Evolutionary conservation across 2,797 vertebrate genomes (phyloP), one percentile per base, ranked within the genome.

Genomic region (Amniataba percoides): DNA sequence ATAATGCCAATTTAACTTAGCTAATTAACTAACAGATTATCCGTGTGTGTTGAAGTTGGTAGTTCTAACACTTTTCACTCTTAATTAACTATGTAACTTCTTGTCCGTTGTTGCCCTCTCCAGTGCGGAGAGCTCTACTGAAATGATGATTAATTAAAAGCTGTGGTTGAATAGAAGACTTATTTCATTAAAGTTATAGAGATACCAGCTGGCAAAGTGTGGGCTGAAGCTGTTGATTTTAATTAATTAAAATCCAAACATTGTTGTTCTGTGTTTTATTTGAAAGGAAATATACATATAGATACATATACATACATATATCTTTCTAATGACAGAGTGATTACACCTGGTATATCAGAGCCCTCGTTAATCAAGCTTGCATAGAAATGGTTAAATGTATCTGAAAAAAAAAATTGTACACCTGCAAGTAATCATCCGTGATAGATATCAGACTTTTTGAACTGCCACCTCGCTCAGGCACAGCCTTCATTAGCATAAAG

Each of bases 341-440:
- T 83, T 88, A 60, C 82, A 71, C 42, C 53, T 77, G 72, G 40
- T 59, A 78, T 62, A 57, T 43, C 45, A 66, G 9, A 65, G 74
- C 65, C 68, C 68, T 78, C 68, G 57, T 77, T 83, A 88, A 85
- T 88, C 80, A 88, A 64, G 51, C 66, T 48, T 64, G 73, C 74
- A 61, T 56, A 40, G 52, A 79, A 81, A 61, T 61, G 34, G 27
- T 73, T 65, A 45, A 55, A 63, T 45, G 34, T 49, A 64, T 69
- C 61, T 6, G 25, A 49, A 51, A 34, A 10, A 59, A n/a, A 48
- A 66, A 49, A 76, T 65, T 55, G 27, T 72, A n/a, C 81, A 84
- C 67, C 77, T 84, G 78, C 36, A 23, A 62, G 66, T 63, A 78
- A 83, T 78, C 77, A 59, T 48, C 66, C 58, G 21, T 1, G 31